Conservation (phyloP, 2,888 invertebrate species). For the Epinotia ramella region DNA sequence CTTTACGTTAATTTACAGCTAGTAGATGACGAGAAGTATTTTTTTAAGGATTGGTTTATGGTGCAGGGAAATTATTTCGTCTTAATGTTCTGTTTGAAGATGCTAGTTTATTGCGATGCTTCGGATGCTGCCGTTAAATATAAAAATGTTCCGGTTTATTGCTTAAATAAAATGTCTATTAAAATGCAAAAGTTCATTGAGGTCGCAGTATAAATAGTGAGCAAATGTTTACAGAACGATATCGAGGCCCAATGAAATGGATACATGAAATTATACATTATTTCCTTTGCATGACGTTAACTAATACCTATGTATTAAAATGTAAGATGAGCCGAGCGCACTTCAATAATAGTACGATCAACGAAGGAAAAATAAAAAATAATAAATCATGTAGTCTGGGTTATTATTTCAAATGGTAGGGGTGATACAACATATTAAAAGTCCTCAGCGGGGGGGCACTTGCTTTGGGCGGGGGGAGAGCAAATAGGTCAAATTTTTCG, state of each 20-base stretch:
- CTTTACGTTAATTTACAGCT: constrained; percentile 8
- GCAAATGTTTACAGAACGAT: constrained; percentile 15
- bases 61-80: constrained; percentile 25
- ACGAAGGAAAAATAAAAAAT: too few relatives aligned
- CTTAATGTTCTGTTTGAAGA: constrained; percentile 42
- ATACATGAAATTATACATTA: background rate
- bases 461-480: too few relatives aligned
- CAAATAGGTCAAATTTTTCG: too few relatives aligned
- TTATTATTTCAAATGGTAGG: too few relatives aligned
- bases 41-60: constrained; percentile 39
- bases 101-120: constrained; percentile 38
- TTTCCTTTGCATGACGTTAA: background rate
- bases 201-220: constrained; percentile 25
- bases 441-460: too few relatives aligned
- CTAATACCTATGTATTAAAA: background rate
- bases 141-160: constrained; percentile 38
- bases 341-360: too few relatives aligned
- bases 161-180: constrained; percentile 36
- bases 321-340: background rate
- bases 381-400: too few relatives aligned
- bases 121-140: constrained; percentile 39
- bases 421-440: too few relatives aligned
- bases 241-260: background rate
- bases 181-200: constrained; percentile 31
- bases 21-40: constrained; percentile 3